phyloP scores from a whole-genome alignment of 2,113 vertebrate species.

The Ammodytes dubius region DNA sequence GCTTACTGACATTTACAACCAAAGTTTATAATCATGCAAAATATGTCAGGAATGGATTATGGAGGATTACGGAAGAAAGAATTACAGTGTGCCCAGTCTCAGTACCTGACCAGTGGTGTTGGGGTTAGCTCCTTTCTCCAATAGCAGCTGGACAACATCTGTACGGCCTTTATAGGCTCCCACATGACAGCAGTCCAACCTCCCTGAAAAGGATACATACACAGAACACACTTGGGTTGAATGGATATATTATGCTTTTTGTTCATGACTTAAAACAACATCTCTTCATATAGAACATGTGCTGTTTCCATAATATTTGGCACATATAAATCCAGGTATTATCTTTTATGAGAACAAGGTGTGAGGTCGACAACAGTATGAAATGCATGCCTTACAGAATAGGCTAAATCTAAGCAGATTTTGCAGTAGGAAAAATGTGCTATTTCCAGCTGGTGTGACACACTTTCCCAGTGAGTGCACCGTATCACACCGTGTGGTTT shows the following conservation, averaged over 20 bases:
- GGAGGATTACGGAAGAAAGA: not conserved
- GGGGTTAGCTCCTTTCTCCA: conserved; percentile 94
- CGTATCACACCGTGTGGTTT: conserved; percentile 54
- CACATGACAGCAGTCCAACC: conserved; percentile 99
- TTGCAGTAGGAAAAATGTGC: conserved; percentile 63
- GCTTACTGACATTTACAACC: conserved; percentile 12
- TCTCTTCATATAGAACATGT: not conserved
- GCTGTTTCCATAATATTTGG: not conserved
- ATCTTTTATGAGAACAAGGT: not conserved
- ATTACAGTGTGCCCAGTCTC: conserved; percentile 1
- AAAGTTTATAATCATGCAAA: no score
- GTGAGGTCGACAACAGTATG: not conserved
- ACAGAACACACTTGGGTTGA: not conserved
- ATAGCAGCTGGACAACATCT: conserved; percentile 90
- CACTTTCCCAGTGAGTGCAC: conserved; percentile 58
- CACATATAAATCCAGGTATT: not conserved
- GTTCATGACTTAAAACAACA: not conserved
- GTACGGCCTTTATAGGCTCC: conserved; percentile 94
- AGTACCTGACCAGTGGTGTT: conserved; percentile 97
- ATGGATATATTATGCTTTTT: not conserved
- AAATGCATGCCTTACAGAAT: not conserved
- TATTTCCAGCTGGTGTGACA: conserved; percentile 71
- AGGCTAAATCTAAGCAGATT: conserved; percentile 20
- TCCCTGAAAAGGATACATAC: conserved; percentile 83
- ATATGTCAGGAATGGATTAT: no score